Percentiles rank a stretch among this genome's conserved stretches.
Conservation (phyloP, 2,797 vertebrate species). For the Microcaecilia unicolor region DNA sequence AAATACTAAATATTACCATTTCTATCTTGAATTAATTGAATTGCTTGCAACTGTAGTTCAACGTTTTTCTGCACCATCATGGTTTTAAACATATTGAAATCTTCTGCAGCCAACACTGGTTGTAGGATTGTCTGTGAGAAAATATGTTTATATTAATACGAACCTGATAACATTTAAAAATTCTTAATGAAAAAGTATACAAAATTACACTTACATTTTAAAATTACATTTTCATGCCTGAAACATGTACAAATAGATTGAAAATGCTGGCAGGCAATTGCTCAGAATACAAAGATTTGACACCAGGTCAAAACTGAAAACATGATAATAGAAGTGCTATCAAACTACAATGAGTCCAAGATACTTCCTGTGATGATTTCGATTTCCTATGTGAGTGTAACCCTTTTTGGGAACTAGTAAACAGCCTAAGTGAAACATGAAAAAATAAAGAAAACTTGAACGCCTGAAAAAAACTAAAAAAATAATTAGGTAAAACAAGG, state of each 20-base stretch:
- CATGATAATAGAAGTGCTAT: too few relatives aligned
- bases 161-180: conserved; percentile 1
- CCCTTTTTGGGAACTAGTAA: too few relatives aligned
- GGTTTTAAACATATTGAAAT: conserved; percentile 89
- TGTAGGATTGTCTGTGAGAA: conserved; percentile 74
- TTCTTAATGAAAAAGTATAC: background rate
- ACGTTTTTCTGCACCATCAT: conserved; percentile 97
- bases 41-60: conserved; percentile 94
- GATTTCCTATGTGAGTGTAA: too few relatives aligned
- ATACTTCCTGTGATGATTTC: too few relatives aligned
- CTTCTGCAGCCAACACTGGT: conserved; percentile 86
- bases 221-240: background rate
- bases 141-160: conserved; percentile 15
- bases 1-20: conserved; percentile 63
- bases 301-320: too few relatives aligned
- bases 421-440: too few relatives aligned
- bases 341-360: too few relatives aligned
- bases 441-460: too few relatives aligned
- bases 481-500: too few relatives aligned
- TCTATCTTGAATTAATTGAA: conserved; percentile 87
- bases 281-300: too few relatives aligned
- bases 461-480: too few relatives aligned
- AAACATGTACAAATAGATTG: background rate
- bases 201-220: too few relatives aligned
- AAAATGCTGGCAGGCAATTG: background rate